A percentile compares a stretch with the other conserved stretches of the same genome.
Evolutionary conservation across 2,797 vertebrate species (phyloP).

Genomic region (Microctenopoma stevenorrisi): DNA sequence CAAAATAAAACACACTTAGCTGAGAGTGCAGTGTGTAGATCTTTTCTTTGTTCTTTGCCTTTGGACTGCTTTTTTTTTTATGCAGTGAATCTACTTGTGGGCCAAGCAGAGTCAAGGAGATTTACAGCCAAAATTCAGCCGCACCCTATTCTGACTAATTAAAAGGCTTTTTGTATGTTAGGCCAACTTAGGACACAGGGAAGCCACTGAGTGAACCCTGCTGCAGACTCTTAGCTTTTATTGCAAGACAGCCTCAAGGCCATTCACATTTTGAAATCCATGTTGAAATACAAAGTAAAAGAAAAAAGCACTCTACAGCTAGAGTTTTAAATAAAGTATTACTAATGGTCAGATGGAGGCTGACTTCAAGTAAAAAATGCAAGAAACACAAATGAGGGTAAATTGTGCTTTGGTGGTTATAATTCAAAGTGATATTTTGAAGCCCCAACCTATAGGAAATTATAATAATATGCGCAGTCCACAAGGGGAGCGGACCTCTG

Average conservation of each 20-base stretch:
- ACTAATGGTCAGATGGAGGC: neutral
- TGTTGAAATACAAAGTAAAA: neutral
- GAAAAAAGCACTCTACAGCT: neutral
- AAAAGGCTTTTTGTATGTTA: slow-evolving; percentile 34
- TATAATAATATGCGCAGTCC: too few relatives aligned
- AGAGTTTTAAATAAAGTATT: slow-evolving; percentile 16
- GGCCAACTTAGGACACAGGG: slow-evolving; percentile 6
- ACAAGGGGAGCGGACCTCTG: too few relatives aligned
- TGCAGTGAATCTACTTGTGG: neutral
- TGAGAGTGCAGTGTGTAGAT: too few relatives aligned
- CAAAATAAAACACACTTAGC: too few relatives aligned
- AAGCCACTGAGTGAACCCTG: slow-evolving; percentile 14
- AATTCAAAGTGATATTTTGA: too few relatives aligned
- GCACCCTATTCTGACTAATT: slow-evolving; percentile 34
- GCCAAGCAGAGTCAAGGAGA: neutral
- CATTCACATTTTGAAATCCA: slow-evolving; percentile 12
- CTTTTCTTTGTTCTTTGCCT: neutral
- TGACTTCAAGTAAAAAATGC: neutral
- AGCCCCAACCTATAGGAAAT: too few relatives aligned
- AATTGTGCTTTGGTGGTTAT: neutral
- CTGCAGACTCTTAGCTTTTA: slow-evolving; percentile 23
- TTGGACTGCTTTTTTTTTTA: too few relatives aligned
- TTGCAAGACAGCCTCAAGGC: slow-evolving; percentile 24
- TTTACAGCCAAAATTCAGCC: neutral
- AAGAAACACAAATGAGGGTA: neutral